Evolutionary conservation across 92 coral and sea anemone genomes (phyloP).

Genomic region (Ricordea florida): DNA sequence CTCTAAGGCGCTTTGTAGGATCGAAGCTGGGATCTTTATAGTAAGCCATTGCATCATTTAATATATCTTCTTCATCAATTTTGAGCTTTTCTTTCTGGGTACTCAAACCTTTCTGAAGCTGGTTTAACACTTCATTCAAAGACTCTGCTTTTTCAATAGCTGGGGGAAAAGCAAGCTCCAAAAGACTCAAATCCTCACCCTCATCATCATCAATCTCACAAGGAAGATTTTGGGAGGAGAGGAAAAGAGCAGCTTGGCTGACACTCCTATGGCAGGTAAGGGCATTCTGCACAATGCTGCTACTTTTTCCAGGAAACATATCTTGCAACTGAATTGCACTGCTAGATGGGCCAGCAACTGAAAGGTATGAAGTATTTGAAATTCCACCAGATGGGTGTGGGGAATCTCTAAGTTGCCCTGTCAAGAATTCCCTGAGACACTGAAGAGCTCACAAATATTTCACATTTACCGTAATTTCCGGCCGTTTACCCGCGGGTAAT

Average conservation of each 20-base stretch:
- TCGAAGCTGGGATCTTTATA: conserved; percentile 5
- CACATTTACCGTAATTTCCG: too few relatives aligned
- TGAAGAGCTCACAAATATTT: too few relatives aligned
- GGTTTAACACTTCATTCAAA: neutral
- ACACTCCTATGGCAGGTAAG: conserved; percentile 4
- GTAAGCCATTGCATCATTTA: conserved; percentile 18
- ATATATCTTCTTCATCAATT: conserved; percentile 24
- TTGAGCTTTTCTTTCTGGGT: neutral
- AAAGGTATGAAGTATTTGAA: too few relatives aligned
- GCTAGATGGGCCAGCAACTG: conserved; percentile 23
- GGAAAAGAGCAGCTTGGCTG: conserved; percentile 13
- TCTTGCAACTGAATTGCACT: neutral
- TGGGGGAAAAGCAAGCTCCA: neutral
- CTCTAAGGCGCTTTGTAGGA: neutral
- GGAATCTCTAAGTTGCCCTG: too few relatives aligned
- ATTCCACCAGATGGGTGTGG: too few relatives aligned
- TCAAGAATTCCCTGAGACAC: too few relatives aligned
- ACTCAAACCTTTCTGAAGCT: neutral
- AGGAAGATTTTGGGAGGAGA: neutral
- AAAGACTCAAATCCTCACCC: too few relatives aligned
- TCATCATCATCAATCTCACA: neutral
- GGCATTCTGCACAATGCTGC: conserved; percentile 3
- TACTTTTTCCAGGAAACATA: conserved; percentile 31
- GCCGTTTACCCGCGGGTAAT: too few relatives aligned
- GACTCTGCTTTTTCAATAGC: neutral